Evolutionary conservation across 2,888 invertebrate genomes (phyloP).

Genomic region (Julus scanicus): DNA sequence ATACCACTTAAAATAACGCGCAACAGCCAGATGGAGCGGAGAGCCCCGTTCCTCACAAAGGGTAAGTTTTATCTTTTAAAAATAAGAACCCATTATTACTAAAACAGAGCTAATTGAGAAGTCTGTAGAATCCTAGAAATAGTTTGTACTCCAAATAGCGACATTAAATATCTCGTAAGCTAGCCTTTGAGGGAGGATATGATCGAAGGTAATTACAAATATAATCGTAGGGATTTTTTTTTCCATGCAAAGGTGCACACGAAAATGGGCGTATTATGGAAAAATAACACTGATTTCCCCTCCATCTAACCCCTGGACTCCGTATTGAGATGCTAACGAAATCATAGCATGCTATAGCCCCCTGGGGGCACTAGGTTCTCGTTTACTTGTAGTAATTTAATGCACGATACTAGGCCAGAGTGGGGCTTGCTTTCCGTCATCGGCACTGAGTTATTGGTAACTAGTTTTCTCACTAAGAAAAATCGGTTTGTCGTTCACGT

Average conservation of each 20-base stretch:
- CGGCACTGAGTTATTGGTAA: not conserved
- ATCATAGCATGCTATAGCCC: constrained; percentile 22
- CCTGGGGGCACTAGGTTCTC: constrained; percentile 16
- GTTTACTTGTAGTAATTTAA: not conserved
- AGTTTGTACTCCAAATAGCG: constrained; percentile 39
- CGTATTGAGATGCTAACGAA: not conserved
- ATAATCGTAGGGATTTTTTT: constrained; percentile 17
- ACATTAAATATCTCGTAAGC: constrained; percentile 30
- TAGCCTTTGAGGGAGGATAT: constrained; percentile 39
- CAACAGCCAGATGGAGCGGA: constrained; percentile 12
- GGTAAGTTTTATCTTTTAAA: constrained; percentile 34
- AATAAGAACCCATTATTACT: constrained; percentile 39
- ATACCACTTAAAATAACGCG: constrained; percentile 42
- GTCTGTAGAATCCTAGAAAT: constrained; percentile 27
- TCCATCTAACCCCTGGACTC: not conserved
- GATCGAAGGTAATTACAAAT: constrained; percentile 39
- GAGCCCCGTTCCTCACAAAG: not conserved
- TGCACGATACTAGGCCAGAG: constrained; percentile 19
- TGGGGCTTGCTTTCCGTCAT: not conserved
- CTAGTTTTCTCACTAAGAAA: constrained; percentile 36
- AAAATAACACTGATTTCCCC: constrained; percentile 20
- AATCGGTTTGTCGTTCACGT: not conserved
- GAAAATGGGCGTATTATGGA: not conserved
- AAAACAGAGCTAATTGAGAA: constrained; percentile 34
- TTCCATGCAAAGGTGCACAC: constrained; percentile 36